phyloP scores from a whole-genome alignment of 2,797 vertebrate genomes.

The Gymnoscopelus microlampas region DNA sequence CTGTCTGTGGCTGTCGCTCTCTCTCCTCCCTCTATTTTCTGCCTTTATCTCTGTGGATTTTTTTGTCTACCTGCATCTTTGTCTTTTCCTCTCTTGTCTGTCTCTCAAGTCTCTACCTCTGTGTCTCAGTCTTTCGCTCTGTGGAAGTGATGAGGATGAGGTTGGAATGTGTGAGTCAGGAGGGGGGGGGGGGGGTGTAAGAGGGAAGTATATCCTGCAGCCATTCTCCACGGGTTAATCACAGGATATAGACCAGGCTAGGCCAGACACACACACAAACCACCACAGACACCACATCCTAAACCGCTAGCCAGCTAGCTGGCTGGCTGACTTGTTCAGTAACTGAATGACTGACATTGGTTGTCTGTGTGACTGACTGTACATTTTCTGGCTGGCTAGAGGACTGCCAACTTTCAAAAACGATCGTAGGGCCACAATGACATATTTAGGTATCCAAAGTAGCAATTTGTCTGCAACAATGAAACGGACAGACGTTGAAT shows the following conservation, averaged over 20 bases:
- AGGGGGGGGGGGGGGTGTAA: constrained; percentile 50
- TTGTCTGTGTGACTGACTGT: constrained; percentile 15
- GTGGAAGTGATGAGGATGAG: constrained; percentile 54
- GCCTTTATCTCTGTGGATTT: constrained; percentile 22
- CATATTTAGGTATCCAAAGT: neutral
- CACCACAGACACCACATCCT: constrained; percentile 67
- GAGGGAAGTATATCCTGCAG: constrained; percentile 71
- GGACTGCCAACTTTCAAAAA: constrained; percentile 24
- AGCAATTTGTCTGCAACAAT: too few relatives aligned
- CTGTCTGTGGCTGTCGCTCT: constrained; percentile 14
- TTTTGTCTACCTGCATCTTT: neutral
- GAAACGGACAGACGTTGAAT: too few relatives aligned
- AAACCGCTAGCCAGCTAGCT: constrained; percentile 37
- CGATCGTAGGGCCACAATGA: constrained; percentile 19
- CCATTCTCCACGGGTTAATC: constrained; percentile 75
- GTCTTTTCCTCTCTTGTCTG: neutral
- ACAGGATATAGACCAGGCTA: constrained; percentile 68
- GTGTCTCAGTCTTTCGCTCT: neutral
- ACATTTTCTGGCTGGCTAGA: neutral
- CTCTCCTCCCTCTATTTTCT: constrained; percentile 16
- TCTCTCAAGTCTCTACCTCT: neutral
- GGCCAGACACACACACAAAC: constrained; percentile 55
- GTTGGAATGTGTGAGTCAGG: constrained; percentile 77
- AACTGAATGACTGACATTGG: constrained; percentile 7
- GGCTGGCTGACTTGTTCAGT: constrained; percentile 42